These are phyloP conservation scores for Lacerta bilineata DNA, from an alignment of 2,797 vertebrate species.

Conservation along the genomic window DNA sequence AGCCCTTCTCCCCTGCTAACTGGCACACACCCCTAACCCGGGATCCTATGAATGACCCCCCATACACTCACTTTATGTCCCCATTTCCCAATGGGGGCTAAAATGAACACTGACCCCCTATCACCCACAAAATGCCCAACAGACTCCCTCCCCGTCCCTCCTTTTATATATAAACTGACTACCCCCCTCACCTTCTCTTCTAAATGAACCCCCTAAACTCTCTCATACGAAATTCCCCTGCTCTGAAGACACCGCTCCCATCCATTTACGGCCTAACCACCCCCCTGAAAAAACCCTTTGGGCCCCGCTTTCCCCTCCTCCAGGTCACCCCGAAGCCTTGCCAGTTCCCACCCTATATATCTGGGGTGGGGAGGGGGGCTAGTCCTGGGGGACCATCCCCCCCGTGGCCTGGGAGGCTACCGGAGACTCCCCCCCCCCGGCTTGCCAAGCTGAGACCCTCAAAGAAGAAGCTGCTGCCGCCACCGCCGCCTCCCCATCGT, in stretches of 20 bases:
- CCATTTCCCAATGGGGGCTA: background rate
- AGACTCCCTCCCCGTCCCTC: background rate
- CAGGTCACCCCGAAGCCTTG: no score
- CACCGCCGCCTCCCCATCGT: background rate
- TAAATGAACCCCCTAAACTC: background rate
- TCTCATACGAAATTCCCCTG: background rate
- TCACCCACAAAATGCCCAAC: background rate
- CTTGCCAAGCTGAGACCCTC: background rate
- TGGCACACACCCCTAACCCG: background rate
- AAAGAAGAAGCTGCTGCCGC: background rate
- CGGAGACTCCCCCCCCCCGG: background rate
- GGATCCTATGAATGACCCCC: background rate
- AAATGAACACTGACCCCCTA: background rate
- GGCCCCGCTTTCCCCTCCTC: background rate
- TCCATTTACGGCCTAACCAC: background rate
- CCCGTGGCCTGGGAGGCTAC: background rate
- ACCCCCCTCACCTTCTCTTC: background rate
- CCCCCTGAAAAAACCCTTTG: background rate
- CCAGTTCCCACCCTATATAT: no score
- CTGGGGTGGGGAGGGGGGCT: no score
- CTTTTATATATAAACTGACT: background rate
- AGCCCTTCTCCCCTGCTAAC: background rate
- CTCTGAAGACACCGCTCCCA: background rate
- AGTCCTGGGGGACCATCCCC: no score
- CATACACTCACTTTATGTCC: background rate